Conservation (phyloP, 1,140 invertebrate genomes). For the Neodiprion lecontei region DNA sequence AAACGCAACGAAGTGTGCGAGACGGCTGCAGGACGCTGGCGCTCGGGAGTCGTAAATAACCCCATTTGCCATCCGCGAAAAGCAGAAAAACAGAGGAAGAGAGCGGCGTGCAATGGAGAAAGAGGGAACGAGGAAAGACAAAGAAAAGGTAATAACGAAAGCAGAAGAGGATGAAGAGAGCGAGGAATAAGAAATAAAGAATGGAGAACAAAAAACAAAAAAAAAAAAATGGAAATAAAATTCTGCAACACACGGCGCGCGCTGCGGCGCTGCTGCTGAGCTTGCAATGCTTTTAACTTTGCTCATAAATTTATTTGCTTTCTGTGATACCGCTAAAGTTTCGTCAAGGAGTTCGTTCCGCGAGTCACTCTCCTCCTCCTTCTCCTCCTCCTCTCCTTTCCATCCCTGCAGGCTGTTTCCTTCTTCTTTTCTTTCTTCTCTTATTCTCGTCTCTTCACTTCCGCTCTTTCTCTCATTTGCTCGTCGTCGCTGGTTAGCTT, state of each 20-base stretch:
- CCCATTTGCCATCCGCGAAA: slow-evolving; percentile 35
- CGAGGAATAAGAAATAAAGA: background rate
- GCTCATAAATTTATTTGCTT: slow-evolving; percentile 55
- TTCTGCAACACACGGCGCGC: slow-evolving; percentile 21
- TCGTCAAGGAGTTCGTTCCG: slow-evolving; percentile 42
- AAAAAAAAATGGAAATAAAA: slow-evolving; percentile 34
- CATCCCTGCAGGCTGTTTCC: slow-evolving; percentile 28
- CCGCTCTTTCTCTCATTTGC: slow-evolving; percentile 13
- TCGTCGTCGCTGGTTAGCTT: background rate
- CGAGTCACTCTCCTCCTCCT: background rate
- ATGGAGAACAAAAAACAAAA: slow-evolving; percentile 36
- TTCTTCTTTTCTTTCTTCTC: slow-evolving; percentile 20
- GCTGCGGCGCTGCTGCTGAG: slow-evolving; percentile 40
- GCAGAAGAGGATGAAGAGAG: background rate
- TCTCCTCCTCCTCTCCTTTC: slow-evolving; percentile 27
- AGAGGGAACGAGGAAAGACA: background rate
- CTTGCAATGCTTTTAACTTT: slow-evolving; percentile 55
- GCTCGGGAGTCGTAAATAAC: slow-evolving; percentile 28
- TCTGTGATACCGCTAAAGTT: slow-evolving; percentile 48
- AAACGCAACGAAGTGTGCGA: too few species aligned
- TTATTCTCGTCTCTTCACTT: background rate
- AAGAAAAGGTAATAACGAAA: slow-evolving; percentile 8
- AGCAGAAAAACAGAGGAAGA: slow-evolving; percentile 22
- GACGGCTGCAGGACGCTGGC: too few species aligned
- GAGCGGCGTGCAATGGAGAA: slow-evolving; percentile 7